Base-by-base conservation (phyloP, 2,888 invertebrate species). In the Synanthedon tipuliformis region DNA sequence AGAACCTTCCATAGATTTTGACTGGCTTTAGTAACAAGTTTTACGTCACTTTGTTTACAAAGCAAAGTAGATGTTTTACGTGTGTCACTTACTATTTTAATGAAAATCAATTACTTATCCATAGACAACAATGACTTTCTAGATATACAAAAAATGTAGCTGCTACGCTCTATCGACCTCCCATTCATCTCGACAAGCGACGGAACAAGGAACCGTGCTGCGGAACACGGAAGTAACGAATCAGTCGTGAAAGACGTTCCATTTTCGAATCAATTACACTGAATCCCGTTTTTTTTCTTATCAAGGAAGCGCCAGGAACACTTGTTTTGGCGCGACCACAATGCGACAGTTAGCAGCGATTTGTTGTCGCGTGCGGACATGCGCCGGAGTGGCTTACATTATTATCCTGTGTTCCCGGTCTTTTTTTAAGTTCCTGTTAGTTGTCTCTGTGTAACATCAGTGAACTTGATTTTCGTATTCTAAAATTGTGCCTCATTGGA, bases 281-380 rank as follows among this genome's bases (percentile, higher is more conserved):
- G 48, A 41, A 41, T 55, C 57, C 56, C 54, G 51, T 41, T 54
- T 55, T 52, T 51, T 56, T 41, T 11, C 23, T 23, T 48, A 53
- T 54, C 57, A 54, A 65, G 66, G 66, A 66, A 66, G 61, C 61
- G 52, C 50, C 51, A 59, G 59, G 59, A 54, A 51, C 53, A 55
- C 56, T 49, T 23, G 49, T 10, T 34, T 34, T 34, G 34, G 8
- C 52, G 40, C 50, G 8, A 50, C 52, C 51, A 45, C 54, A 23
- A 40, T 34, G 49, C 59, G 62, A 66, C 74, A 78, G 63, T 78
- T 62, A 57, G 56, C 63, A 67, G 54, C 59, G 56, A 60, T 58
- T 64, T 58, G 58, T 61, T 64, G 69, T 50, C 53, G 61, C 62
- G 68, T 56, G 51, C 68, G 72, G 72, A 65, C 73, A 76, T 58